A percentile compares a stretch with the other conserved stretches of the same genome.
Conservation (phyloP, 1,140 invertebrate genomes). For the Aphaenogaster floridana region DNA sequence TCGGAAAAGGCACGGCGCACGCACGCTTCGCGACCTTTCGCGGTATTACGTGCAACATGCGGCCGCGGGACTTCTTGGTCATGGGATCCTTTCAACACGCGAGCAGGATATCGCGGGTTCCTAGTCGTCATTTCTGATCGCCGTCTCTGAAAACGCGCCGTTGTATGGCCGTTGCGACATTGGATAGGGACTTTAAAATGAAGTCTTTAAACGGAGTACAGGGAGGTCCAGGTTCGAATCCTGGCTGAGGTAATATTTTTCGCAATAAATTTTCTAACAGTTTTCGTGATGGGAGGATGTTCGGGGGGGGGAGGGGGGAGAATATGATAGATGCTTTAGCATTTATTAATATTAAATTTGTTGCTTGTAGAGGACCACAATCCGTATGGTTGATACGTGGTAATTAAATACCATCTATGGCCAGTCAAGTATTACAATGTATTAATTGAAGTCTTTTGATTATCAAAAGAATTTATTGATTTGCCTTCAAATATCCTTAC, state of each 20-base stretch:
- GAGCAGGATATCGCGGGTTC: slow-evolving; percentile 18
- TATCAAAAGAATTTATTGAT: neutral
- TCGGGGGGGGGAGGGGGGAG: too few relatives aligned
- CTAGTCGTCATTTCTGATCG: neutral
- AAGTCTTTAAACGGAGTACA: neutral
- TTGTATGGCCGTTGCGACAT: neutral
- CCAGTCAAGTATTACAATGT: too few relatives aligned
- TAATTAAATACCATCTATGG: too few relatives aligned
- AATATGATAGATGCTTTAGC: too few relatives aligned
- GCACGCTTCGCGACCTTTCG: slow-evolving; percentile 70
- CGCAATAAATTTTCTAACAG: too few relatives aligned
- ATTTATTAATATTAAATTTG: too few relatives aligned
- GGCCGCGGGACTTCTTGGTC: slow-evolving; percentile 39
- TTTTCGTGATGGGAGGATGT: too few relatives aligned
- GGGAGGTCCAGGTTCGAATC: too few relatives aligned
- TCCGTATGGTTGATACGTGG: too few relatives aligned
- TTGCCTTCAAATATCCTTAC: neutral
- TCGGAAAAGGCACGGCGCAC: slow-evolving; percentile 42
- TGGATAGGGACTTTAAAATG: neutral
- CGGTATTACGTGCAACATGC: slow-evolving; percentile 53
- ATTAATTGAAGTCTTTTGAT: neutral
- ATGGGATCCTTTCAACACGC: slow-evolving; percentile 64
- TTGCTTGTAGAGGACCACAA: too few relatives aligned
- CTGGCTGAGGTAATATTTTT: too few relatives aligned
- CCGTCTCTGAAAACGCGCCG: neutral